Conservation (phyloP, 64 coral and sea anemone species). For the Montipora capricornis region DNA sequence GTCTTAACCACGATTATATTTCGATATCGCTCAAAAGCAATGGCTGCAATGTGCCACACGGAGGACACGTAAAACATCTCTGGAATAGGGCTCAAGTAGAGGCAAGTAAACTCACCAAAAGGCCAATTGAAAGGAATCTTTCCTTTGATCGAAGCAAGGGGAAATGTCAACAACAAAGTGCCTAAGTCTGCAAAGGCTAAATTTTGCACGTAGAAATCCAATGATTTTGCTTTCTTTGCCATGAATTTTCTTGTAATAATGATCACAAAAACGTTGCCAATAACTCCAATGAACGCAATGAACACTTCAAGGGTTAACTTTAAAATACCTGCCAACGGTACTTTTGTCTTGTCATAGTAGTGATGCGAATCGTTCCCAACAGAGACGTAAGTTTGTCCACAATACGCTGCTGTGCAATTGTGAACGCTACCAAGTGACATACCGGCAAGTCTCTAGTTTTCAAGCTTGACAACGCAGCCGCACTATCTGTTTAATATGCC, state of each 20-base stretch:
- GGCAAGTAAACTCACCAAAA: conserved; percentile 37
- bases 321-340: not conserved
- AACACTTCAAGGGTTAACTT: not conserved
- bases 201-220: conserved; percentile 47
- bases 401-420: too few relatives aligned
- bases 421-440: too few relatives aligned
- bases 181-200: conserved; percentile 66
- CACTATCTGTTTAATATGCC: too few relatives aligned
- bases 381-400: too few relatives aligned
- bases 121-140: conserved; percentile 39
- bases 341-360: too few relatives aligned
- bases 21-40: conserved; percentile 56
- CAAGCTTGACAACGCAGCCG: too few relatives aligned
- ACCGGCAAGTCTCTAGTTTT: too few relatives aligned
- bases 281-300: conserved; percentile 31
- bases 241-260: not conserved
- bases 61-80: conserved; percentile 56
- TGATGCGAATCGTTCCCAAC: too few relatives aligned
- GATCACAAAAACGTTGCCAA: conserved; percentile 41
- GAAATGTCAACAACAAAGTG: conserved; percentile 41
- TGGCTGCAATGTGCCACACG: conserved; percentile 42
- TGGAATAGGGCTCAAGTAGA: conserved; percentile 39
- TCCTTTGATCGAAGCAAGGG: conserved; percentile 41
- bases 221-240: not conserved
- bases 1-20: not conserved